phyloP scores from a whole-genome alignment of 1,140 invertebrate genomes.

The Dreissena rostriformis region DNA sequence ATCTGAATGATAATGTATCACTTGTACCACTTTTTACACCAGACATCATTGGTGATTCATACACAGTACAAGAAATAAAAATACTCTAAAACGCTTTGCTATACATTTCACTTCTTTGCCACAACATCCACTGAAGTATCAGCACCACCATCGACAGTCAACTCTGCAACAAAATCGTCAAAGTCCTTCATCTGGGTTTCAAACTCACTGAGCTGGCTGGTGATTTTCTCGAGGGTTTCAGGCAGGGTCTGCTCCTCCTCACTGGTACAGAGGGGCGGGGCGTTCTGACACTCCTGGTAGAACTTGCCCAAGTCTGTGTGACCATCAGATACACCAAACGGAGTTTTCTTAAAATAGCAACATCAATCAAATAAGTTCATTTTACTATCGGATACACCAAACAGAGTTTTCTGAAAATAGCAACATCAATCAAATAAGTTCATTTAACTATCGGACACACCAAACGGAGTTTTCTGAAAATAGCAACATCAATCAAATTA shows the following conservation, averaged over 20 bases:
- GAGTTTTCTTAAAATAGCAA: slow-evolving; percentile 82
- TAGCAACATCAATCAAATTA: slow-evolving; percentile 27
- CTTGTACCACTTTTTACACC: too few species aligned
- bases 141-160: slow-evolving; percentile 10
- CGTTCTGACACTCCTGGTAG: slow-evolving; percentile 90
- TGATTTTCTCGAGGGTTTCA: slow-evolving; percentile 87
- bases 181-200: slow-evolving; percentile 89
- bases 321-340: slow-evolving; percentile 82
- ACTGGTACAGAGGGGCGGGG: slow-evolving; percentile 87
- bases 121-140: background rate
- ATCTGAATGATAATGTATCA: too few species aligned
- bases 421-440: slow-evolving; percentile 6
- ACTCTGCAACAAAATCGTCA: slow-evolving; percentile 83
- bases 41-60: too few species aligned
- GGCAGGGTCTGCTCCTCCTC: slow-evolving; percentile 83
- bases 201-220: slow-evolving; percentile 88
- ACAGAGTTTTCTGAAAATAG: slow-evolving; percentile 83
- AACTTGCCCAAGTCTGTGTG: slow-evolving; percentile 88
- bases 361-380: too few species aligned
- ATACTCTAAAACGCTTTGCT: too few species aligned
- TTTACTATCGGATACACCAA: slow-evolving; percentile 81
- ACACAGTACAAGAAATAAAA: too few species aligned
- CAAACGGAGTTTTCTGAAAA: slow-evolving; percentile 85
- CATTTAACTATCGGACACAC: slow-evolving; percentile 74
- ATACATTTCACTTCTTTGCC: too few species aligned